phyloP scores from a whole-genome alignment of 1,140 invertebrate species.

The Chironomus tepperi region DNA sequence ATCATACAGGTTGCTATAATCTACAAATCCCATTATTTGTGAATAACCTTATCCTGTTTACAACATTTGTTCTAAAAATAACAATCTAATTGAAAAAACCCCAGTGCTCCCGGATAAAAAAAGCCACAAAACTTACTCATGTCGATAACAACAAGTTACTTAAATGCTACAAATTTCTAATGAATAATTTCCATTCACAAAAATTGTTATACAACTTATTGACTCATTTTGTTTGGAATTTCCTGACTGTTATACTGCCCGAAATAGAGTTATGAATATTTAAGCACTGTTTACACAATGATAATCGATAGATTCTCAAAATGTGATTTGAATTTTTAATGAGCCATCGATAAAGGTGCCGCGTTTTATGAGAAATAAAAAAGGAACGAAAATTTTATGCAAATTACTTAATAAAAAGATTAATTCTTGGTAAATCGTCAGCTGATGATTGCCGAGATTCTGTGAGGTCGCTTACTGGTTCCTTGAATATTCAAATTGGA shows the following conservation, averaged over 20 bases:
- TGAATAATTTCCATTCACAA: no score
- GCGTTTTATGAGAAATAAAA: neutral
- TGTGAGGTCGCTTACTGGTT: no score
- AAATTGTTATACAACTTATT: neutral
- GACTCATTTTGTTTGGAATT: conserved; percentile 1
- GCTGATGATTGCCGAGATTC: neutral
- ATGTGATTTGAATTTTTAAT: neutral
- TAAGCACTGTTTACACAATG: neutral
- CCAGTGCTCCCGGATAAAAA: no score
- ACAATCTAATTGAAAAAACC: neutral
- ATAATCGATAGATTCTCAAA: neutral
- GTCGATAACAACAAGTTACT: no score
- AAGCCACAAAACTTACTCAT: no score
- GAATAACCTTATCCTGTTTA: no score
- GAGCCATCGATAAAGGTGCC: neutral
- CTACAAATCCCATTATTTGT: no score
- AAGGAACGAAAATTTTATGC: neutral
- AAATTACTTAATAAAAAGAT: neutral
- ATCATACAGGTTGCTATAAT: no score
- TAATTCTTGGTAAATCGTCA: neutral
- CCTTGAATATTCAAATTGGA: no score
- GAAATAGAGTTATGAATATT: neutral
- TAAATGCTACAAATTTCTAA: no score
- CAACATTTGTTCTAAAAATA: no score
- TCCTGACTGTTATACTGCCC: neutral